Evolutionary conservation across 2,113 vertebrate species (phyloP).

Genomic region (Pelecanoides urinatrix): DNA sequence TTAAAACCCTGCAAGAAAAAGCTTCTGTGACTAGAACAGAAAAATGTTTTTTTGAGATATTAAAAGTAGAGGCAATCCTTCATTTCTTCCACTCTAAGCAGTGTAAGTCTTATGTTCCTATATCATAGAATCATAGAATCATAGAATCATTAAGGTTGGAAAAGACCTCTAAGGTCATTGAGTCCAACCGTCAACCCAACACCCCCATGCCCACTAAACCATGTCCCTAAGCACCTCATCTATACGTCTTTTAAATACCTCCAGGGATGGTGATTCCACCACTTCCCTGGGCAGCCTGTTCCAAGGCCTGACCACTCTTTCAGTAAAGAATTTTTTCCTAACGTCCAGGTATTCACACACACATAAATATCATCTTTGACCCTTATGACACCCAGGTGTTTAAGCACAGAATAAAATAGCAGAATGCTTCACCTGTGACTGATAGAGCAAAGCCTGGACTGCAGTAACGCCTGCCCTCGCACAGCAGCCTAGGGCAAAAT

Average conservation of each 20-base stretch:
- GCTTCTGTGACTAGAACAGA: not conserved
- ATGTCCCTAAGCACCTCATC: no score
- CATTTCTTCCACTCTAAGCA: not conserved
- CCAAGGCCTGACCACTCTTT: no score
- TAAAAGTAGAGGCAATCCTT: not conserved
- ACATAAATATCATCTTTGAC: not conserved
- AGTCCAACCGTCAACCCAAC: no score
- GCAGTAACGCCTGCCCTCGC: rapidly evolving
- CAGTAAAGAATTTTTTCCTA: no score
- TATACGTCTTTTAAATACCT: no score
- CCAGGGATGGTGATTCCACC: no score
- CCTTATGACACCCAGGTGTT: not conserved
- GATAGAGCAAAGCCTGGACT: not conserved
- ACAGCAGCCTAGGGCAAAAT: not conserved
- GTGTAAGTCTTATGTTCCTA: not conserved
- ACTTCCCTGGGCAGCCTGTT: no score
- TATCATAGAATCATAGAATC: no score
- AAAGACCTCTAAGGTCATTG: no score
- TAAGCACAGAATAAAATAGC: not conserved
- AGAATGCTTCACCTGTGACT: not conserved
- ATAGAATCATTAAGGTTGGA: no score
- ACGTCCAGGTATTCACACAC: no score
- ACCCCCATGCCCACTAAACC: no score
- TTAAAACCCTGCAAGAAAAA: not conserved
- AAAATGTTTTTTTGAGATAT: not conserved